A percentile compares a stretch with the other conserved stretches of the same genome.
Evolutionary conservation across 1,140 invertebrate species (phyloP).

Genomic region (Diorhabda sublineata): DNA sequence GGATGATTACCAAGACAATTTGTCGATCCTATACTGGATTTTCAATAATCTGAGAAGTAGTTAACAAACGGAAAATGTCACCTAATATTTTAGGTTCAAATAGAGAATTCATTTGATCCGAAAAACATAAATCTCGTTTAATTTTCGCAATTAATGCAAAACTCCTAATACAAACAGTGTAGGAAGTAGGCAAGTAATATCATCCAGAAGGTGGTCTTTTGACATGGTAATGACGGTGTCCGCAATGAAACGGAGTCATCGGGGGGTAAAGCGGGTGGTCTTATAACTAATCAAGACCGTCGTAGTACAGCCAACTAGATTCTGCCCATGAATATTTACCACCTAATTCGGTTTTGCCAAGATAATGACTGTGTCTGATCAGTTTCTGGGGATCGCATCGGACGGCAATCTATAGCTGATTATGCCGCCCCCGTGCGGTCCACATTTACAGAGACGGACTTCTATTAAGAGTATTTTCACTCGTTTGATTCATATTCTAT

Average conservation of each 20-base stretch:
- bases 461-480: too few relatives aligned
- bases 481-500: too few relatives aligned
- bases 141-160: background rate
- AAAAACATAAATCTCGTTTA: too few relatives aligned
- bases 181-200: background rate
- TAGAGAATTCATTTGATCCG: too few relatives aligned
- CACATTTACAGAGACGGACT: background rate
- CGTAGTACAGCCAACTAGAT: constrained; percentile 26
- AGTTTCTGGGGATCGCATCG: constrained; percentile 24
- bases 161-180: background rate
- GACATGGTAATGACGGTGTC: constrained; percentile 23
- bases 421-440: constrained; percentile 29
- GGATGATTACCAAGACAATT: too few relatives aligned
- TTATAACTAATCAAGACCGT: constrained; percentile 31
- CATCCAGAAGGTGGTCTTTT: constrained; percentile 14
- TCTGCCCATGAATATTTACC: constrained; percentile 38
- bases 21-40: too few relatives aligned
- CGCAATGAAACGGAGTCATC: constrained; percentile 12
- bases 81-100: too few relatives aligned
- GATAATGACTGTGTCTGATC: constrained; percentile 36
- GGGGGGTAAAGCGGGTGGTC: constrained; percentile 14
- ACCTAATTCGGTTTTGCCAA: constrained; percentile 38
- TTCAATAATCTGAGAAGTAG: too few relatives aligned
- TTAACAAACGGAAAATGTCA: too few relatives aligned
- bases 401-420: constrained; percentile 32